Conservation (phyloP, 2,888 invertebrate genomes). For the Drosophila mayaguana region DNA sequence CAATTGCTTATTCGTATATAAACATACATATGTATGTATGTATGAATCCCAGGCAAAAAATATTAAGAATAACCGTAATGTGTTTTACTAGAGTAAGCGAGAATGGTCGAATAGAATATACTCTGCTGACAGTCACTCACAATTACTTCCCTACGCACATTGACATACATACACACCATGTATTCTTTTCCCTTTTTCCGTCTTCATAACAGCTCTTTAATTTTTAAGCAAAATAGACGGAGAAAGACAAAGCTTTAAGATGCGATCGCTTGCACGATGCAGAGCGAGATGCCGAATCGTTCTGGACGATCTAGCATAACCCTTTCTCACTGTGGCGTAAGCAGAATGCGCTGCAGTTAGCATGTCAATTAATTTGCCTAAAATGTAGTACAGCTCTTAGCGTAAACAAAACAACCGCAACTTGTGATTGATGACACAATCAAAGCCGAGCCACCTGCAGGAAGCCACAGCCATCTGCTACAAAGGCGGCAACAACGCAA, state of each 20-base stretch:
- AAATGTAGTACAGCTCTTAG: slow-evolving; percentile 57
- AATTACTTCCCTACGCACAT: background rate
- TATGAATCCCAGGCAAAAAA: background rate
- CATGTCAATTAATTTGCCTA: slow-evolving; percentile 62
- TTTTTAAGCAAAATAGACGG: slow-evolving; percentile 6
- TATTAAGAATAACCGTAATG: background rate
- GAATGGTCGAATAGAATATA: background rate
- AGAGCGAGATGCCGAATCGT: slow-evolving; percentile 29
- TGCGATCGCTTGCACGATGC: slow-evolving; percentile 39
- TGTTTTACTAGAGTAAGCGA: background rate
- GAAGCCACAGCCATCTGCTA: slow-evolving; percentile 15
- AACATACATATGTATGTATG: too few species aligned
- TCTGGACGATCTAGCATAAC: background rate
- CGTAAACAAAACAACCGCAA: slow-evolving; percentile 32
- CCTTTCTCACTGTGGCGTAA: slow-evolving; percentile 4
- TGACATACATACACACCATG: background rate
- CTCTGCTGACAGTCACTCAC: background rate
- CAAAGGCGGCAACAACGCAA: background rate
- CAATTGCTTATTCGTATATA: background rate
- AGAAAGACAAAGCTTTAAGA: background rate
- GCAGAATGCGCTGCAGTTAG: slow-evolving; percentile 10
- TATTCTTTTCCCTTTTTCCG: too few species aligned
- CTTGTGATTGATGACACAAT: slow-evolving; percentile 74
- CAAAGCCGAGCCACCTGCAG: slow-evolving; percentile 34
- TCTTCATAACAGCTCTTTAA: background rate